A percentile compares a stretch with the other conserved stretches of the same genome.
phyloP scores from a whole-genome alignment of 2,113 vertebrate genomes.

The Hemiprocne comata region DNA sequence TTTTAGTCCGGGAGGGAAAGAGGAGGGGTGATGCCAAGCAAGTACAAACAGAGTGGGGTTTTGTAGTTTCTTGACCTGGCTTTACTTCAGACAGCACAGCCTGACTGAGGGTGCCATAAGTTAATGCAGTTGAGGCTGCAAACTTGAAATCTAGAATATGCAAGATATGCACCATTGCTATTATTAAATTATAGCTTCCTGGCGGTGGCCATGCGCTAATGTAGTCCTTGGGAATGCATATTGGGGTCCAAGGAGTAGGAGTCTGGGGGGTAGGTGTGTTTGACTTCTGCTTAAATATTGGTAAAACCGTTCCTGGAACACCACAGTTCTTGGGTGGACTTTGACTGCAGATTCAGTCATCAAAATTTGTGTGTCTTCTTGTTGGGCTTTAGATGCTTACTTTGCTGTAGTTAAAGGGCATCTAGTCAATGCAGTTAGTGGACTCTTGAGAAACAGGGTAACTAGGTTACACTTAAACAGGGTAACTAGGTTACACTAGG shows the following conservation, averaged over 20 bases:
- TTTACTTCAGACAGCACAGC: slow-evolving; percentile 10
- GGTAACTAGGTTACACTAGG: not conserved
- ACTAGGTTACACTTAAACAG: not conserved
- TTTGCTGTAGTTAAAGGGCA: not conserved
- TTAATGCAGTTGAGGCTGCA: not conserved
- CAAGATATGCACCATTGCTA: not conserved
- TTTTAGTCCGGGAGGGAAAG: not conserved
- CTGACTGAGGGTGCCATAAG: not conserved
- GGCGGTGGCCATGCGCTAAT: not conserved
- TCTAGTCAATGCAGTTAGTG: not conserved
- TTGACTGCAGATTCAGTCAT: not conserved
- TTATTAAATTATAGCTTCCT: not conserved
- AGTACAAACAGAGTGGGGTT: not conserved
- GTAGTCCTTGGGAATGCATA: not conserved
- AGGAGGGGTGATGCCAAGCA: not conserved
- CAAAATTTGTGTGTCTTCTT: not conserved
- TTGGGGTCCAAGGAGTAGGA: not conserved
- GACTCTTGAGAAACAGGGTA: not conserved
- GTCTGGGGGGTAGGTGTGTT: not conserved
- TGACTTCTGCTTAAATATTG: not conserved
- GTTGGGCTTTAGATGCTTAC: not conserved
- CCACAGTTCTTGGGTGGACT: not conserved
- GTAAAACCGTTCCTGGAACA: not conserved
- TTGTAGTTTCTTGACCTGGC: slow-evolving; percentile 34
- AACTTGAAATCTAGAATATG: not conserved